These are phyloP conservation scores for Campylomormyrus tamandua DNA, from an alignment of 2,113 vertebrate species.

Conservation along the genomic window DNA sequence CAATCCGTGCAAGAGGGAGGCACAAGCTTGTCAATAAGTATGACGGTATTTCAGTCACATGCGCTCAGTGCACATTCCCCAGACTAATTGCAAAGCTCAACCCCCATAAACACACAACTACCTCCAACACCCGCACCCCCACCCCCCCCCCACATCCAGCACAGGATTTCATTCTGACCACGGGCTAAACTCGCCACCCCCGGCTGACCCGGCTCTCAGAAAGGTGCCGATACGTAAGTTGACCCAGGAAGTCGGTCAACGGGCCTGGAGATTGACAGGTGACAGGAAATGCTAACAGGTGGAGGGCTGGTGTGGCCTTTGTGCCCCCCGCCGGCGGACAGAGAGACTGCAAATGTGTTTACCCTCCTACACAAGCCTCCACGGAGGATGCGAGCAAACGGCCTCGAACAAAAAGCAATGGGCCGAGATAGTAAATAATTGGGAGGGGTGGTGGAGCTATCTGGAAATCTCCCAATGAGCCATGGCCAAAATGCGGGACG, in stretches of 20 bases:
- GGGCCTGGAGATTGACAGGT: background rate
- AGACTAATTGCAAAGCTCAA: background rate
- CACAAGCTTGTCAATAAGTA: slow-evolving; percentile 8
- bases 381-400: background rate
- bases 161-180: background rate
- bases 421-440: background rate
- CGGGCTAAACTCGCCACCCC: background rate
- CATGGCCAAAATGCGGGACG: background rate
- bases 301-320: background rate
- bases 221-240: background rate
- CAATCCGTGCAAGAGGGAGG: background rate
- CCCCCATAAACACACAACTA: background rate
- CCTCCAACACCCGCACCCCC: background rate
- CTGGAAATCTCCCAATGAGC: background rate
- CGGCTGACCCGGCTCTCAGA: slow-evolving; percentile 1
- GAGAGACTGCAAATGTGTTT: background rate
- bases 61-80: background rate
- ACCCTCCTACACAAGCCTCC: background rate
- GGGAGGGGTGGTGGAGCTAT: background rate
- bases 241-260: background rate
- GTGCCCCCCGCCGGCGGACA: background rate
- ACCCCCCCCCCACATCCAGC: background rate
- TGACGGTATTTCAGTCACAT: background rate
- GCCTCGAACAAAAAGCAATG: background rate
- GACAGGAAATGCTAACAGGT: background rate